Conservation (phyloP, 2,888 invertebrate genomes). For the Gisinianus flammeolus region DNA sequence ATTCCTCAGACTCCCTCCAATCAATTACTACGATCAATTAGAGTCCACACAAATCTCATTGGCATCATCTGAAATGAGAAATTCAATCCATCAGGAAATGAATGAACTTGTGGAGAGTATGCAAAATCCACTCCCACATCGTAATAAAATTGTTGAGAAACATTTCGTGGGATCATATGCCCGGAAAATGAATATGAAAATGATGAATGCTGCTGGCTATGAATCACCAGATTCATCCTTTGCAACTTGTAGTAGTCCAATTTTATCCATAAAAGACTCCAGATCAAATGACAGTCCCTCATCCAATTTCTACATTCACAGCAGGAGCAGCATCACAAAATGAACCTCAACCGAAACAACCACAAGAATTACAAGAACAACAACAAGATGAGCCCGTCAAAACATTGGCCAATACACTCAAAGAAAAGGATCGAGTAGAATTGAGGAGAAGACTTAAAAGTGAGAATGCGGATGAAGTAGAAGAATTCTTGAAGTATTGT, state of each 20-base stretch:
- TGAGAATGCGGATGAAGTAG: not conserved
- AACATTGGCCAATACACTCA: not conserved
- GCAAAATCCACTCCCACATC: too few species aligned
- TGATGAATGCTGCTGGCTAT: not conserved
- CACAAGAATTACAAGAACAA: too few species aligned
- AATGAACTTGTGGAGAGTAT: not conserved
- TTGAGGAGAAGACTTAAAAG: not conserved
- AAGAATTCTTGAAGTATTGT: conserved; percentile 8
- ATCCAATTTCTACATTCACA: not conserved
- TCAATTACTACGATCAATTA: not conserved
- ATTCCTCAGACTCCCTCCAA: not conserved
- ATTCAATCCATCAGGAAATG: not conserved
- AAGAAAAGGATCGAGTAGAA: not conserved
- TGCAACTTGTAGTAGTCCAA: too few species aligned
- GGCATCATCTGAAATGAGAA: not conserved
- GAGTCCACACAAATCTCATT: not conserved
- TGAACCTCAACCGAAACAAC: too few species aligned
- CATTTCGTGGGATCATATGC: not conserved
- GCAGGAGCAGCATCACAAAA: not conserved
- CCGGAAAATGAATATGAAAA: too few species aligned
- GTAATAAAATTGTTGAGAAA: not conserved
- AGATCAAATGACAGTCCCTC: not conserved
- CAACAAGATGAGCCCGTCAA: not conserved
- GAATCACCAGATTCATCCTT: not conserved
- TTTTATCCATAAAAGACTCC: not conserved